phyloP scores from a whole-genome alignment of 2,797 vertebrate species.

The Rhinophrynus dorsalis region DNA sequence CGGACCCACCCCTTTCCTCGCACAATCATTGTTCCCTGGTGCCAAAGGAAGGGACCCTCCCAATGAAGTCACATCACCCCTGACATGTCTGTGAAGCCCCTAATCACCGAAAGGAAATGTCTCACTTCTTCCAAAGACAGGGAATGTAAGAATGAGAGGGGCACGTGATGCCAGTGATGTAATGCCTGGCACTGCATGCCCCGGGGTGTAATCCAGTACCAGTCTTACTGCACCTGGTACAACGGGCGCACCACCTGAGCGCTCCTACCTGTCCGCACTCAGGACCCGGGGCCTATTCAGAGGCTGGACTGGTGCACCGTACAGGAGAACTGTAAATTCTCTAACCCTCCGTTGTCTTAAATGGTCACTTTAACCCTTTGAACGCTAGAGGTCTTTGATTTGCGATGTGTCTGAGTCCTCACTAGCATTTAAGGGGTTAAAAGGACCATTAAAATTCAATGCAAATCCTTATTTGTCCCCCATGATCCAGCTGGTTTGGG shows the following conservation, averaged over 20 bases:
- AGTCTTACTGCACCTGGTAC: not conserved
- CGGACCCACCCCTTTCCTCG: not conserved
- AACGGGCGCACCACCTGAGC: not conserved
- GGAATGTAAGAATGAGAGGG: not conserved
- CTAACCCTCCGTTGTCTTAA: too few species aligned
- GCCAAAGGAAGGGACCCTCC: slow-evolving; percentile 28
- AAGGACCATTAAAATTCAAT: too few species aligned
- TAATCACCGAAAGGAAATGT: not conserved
- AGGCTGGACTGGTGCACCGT: not conserved
- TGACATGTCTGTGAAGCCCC: slow-evolving; percentile 16
- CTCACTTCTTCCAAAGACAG: slow-evolving; percentile 22
- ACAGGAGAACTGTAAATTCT: not conserved
- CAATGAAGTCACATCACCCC: slow-evolving; percentile 11
- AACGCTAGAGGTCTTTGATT: too few species aligned
- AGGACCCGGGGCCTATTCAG: not conserved
- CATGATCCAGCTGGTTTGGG: too few species aligned
- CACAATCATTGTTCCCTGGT: slow-evolving; percentile 20
- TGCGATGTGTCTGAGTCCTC: too few species aligned
- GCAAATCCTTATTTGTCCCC: too few species aligned
- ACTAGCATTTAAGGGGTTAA: too few species aligned
- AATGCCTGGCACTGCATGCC: not conserved
- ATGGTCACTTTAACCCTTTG: too few species aligned
- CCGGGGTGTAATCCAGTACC: not conserved
- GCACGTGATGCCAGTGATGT: not conserved
- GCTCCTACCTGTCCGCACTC: not conserved